Conservation (phyloP, 2,888 invertebrate species). For the Hetaerina titia region DNA sequence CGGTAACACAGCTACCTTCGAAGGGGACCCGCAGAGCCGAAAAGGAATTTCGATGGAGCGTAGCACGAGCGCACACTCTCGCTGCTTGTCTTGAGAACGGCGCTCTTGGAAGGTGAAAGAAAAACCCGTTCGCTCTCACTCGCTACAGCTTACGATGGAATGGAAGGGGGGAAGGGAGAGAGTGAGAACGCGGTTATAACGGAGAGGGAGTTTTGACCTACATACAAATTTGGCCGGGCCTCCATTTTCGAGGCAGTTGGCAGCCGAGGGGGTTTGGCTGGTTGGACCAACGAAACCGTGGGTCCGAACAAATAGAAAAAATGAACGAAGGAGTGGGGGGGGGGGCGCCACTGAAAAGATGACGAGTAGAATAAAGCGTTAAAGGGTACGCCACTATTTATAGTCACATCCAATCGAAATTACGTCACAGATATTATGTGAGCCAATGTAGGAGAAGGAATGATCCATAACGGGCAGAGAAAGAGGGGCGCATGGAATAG, state of each 20-base stretch:
- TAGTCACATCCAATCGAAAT: neutral
- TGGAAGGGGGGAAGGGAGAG: neutral
- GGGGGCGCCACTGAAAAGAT: neutral
- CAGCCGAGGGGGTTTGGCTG: neutral
- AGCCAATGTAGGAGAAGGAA: neutral
- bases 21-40: neutral
- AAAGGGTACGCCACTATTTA: neutral
- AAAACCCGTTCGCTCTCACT: slow-evolving; percentile 35
- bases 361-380: neutral
- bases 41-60: slow-evolving; percentile 3
- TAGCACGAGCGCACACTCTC: neutral
- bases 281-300: neutral
- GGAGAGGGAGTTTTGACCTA: neutral
- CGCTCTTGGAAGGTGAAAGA: neutral
- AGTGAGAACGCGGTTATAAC: neutral
- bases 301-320: neutral
- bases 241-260: neutral
- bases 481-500: too few species aligned
- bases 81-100: neutral
- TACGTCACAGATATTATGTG: slow-evolving; percentile 11
- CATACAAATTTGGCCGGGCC: slow-evolving; percentile 39
- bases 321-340: neutral
- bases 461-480: neutral
- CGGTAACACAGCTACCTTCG: neutral
- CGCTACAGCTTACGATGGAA: neutral